phyloP scores from a whole-genome alignment of 1,140 invertebrate genomes.

The Rhizoglyphus robini region DNA sequence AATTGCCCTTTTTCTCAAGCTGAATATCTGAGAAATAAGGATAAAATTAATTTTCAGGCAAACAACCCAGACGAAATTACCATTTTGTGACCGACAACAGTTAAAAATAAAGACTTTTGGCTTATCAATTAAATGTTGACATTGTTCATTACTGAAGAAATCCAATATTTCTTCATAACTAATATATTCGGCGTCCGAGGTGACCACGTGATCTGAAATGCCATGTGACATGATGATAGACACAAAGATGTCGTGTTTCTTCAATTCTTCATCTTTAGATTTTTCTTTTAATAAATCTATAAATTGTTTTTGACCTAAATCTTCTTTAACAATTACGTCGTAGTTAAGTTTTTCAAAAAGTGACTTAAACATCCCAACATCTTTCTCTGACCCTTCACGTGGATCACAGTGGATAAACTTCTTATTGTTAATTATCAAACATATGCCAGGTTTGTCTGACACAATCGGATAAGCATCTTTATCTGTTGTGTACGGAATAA shows the following conservation, averaged over 20 bases:
- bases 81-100: background rate
- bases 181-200: background rate
- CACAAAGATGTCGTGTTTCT: conserved; percentile 12
- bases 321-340: background rate
- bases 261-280: background rate
- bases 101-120: conserved; percentile 19
- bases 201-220: background rate
- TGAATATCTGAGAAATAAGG: background rate
- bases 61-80: background rate
- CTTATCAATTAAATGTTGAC: background rate
- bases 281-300: background rate
- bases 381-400: background rate
- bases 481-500: background rate
- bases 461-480: conserved; percentile 3
- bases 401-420: background rate
- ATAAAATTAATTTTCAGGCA: background rate
- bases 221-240: conserved; percentile 18
- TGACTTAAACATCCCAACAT: background rate
- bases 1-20: background rate
- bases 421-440: conserved; percentile 3
- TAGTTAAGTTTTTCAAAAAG: conserved; percentile 8
- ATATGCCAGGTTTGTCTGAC: background rate
- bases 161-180: background rate
- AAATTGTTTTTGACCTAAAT: background rate
- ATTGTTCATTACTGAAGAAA: conserved; percentile 13